Percentiles rank a stretch among this genome's conserved stretches.
Evolutionary conservation across 2,797 vertebrate genomes (phyloP).

Genomic region (Oryzias sinensis): DNA sequence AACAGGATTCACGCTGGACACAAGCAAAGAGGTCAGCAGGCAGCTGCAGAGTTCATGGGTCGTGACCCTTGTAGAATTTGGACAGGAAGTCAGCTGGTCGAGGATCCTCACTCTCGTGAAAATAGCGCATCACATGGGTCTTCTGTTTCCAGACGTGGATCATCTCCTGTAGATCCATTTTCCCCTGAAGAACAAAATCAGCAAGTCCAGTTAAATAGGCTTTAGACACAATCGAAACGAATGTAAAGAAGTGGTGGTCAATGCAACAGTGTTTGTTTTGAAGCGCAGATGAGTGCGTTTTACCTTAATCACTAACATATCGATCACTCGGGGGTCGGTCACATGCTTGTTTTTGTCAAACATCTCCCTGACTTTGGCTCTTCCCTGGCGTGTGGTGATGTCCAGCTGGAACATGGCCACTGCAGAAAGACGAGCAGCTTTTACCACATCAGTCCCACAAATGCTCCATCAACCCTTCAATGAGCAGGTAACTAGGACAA

Average conservation of each 20-base stretch:
- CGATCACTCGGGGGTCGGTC: conserved; percentile 87
- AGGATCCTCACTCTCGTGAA: conserved; percentile 82
- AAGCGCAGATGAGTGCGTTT: not conserved
- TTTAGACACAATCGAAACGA: no score
- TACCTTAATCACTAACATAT: conserved; percentile 97
- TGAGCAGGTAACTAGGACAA: not conserved
- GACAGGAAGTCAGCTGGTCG: conserved; percentile 87
- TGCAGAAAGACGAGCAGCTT: conserved; percentile 37
- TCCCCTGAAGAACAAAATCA: conserved; percentile 79
- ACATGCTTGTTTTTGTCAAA: conserved; percentile 89
- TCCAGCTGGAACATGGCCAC: conserved; percentile 88
- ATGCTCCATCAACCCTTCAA: not conserved
- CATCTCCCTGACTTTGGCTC: conserved; percentile 89
- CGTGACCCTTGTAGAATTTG: conserved; percentile 89
- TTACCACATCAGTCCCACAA: not conserved
- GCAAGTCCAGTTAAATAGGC: not conserved
- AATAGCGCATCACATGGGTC: conserved; percentile 93
- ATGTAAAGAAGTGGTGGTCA: no score
- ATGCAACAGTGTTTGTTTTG: no score
- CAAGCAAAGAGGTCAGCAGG: conserved; percentile 29
- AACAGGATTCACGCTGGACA: conserved; percentile 46
- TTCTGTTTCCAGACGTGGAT: conserved; percentile 94
- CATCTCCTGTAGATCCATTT: conserved; percentile 95
- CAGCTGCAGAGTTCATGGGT: conserved; percentile 77
- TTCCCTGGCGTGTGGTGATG: conserved; percentile 82